Percentiles rank a stretch among this genome's conserved stretches.
Evolutionary conservation across 2,888 invertebrate genomes (phyloP).

Genomic region (Mystacides longicornis): DNA sequence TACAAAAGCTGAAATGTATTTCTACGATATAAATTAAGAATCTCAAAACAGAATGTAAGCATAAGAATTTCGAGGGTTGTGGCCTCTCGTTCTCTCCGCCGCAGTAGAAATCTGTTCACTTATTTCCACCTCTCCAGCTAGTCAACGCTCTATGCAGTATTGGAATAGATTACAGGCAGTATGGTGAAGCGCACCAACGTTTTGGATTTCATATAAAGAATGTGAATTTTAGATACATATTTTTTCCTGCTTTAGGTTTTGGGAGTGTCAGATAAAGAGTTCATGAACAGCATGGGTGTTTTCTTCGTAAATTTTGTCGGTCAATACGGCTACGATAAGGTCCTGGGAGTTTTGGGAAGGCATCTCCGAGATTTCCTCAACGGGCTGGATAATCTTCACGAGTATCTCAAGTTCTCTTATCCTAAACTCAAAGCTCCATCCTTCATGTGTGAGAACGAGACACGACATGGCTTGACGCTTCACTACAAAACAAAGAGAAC

Average conservation of each 20-base stretch:
- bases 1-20: too few species aligned
- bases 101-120: too few species aligned
- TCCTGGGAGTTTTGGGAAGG: constrained; percentile 81
- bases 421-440: constrained; percentile 88
- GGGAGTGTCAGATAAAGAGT: constrained; percentile 78
- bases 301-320: constrained; percentile 90
- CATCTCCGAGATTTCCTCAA: constrained; percentile 95
- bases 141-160: too few species aligned
- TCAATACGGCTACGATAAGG: constrained; percentile 91
- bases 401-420: constrained; percentile 93
- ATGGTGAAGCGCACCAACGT: too few species aligned
- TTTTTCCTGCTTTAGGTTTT: constrained; percentile 54
- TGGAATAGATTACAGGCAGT: too few species aligned
- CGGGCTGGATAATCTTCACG: constrained; percentile 93
- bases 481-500: constrained; percentile 90
- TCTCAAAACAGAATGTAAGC: too few species aligned
- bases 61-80: too few species aligned
- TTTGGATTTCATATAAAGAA: too few species aligned
- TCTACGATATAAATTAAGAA: too few species aligned
- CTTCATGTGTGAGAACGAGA: constrained; percentile 95
- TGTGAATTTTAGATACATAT: too few species aligned
- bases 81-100: too few species aligned
- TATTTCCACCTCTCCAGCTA: too few species aligned
- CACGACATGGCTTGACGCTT: constrained; percentile 81
- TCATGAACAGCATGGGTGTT: constrained; percentile 92